Conservation (phyloP, 2,888 invertebrate species). For the Chrysolina americana region DNA sequence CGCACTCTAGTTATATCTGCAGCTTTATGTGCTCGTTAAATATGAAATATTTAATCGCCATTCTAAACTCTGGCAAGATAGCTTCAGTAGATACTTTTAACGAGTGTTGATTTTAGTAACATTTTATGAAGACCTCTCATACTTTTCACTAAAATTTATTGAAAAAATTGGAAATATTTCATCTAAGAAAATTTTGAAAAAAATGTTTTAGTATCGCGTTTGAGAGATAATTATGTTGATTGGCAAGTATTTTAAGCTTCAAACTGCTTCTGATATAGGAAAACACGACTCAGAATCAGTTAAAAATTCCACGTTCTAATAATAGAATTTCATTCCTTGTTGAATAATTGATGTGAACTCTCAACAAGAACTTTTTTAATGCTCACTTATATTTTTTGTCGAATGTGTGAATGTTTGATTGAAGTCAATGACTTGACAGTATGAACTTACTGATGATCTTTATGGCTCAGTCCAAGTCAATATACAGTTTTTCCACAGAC, state of each 20-base stretch:
- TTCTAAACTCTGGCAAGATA: constrained; percentile 16
- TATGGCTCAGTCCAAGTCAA: too few species aligned
- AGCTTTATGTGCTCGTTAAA: constrained; percentile 37
- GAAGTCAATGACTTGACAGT: too few species aligned
- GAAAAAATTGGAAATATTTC: background rate
- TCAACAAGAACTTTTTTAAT: too few species aligned
- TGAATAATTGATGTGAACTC: too few species aligned
- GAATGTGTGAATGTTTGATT: too few species aligned
- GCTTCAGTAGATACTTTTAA: background rate
- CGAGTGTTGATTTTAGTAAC: background rate
- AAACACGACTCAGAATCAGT: background rate
- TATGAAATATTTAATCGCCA: constrained; percentile 40
- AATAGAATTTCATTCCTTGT: too few species aligned
- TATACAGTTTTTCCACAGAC: too few species aligned
- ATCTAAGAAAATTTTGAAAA: background rate
- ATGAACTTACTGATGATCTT: too few species aligned
- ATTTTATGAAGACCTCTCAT: background rate
- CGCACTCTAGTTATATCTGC: constrained; percentile 41
- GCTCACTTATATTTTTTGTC: too few species aligned
- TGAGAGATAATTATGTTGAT: background rate
- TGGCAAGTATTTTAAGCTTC: too few species aligned
- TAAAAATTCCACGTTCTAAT: too few species aligned
- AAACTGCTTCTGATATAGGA: background rate
- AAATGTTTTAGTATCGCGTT: background rate
- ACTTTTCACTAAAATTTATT: background rate